phyloP scores from a whole-genome alignment of 2,888 invertebrate species.

The Leucania comma region DNA sequence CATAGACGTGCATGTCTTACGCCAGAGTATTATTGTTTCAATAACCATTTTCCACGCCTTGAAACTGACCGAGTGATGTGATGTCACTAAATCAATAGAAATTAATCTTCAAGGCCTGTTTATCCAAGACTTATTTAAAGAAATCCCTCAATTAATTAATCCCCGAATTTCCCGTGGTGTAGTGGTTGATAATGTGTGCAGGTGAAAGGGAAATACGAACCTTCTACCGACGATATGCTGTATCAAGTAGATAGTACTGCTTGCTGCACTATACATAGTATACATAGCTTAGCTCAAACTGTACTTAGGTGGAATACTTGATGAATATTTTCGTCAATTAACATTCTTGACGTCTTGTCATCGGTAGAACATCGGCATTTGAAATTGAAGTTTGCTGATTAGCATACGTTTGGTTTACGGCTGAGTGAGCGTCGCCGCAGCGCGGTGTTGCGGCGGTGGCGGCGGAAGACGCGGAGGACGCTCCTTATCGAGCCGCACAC shows the following conservation, averaged over 20 bases:
- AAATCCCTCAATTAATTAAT: background rate
- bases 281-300: background rate
- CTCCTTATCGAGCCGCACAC: conserved; percentile 79
- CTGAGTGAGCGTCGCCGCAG: conserved; percentile 26
- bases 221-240: background rate
- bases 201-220: no score
- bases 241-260: background rate
- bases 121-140: background rate
- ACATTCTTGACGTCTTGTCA: background rate
- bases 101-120: background rate
- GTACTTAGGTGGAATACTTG: background rate
- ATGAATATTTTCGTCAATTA: background rate
- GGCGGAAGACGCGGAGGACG: conserved; percentile 64
- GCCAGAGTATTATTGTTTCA: background rate
- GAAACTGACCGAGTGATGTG: background rate
- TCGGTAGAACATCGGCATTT: background rate
- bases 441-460: conserved; percentile 45
- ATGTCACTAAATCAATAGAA: background rate
- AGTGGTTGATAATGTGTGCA: background rate
- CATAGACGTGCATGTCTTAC: conserved; percentile 15
- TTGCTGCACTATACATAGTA: no score
- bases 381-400: background rate
- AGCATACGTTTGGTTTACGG: background rate
- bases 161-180: no score
- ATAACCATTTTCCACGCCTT: background rate